These are phyloP conservation scores for Hydrotaea cyrtoneurina DNA, from an alignment of 2,888 invertebrate species.

Conservation along the genomic window DNA sequence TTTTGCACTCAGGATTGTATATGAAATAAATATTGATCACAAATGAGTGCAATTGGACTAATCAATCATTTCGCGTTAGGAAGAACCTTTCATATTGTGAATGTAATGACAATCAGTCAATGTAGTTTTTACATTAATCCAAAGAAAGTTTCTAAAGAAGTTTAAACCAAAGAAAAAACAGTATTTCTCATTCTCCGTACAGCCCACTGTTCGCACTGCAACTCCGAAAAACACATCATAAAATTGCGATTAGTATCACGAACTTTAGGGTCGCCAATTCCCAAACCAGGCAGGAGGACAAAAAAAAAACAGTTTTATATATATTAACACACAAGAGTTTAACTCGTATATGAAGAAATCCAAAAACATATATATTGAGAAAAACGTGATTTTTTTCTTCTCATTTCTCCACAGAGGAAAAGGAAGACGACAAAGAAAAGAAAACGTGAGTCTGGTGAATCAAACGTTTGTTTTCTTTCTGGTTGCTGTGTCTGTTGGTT, in stretches of 20 bases:
- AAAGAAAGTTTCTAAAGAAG: too few species aligned
- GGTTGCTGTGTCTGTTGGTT: constrained; percentile 27
- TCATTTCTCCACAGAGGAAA: constrained; percentile 20
- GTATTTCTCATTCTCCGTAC: too few species aligned
- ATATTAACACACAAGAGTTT: constrained; percentile 23
- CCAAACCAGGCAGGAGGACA: constrained; percentile 33
- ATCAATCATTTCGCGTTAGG: too few species aligned
- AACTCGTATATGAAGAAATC: constrained; percentile 8
- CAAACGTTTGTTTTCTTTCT: background rate
- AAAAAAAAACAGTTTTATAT: constrained; percentile 10
- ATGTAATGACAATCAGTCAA: too few species aligned
- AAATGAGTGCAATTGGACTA: too few species aligned
- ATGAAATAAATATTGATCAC: too few species aligned
- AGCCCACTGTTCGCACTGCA: constrained; percentile 44
- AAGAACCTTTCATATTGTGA: too few species aligned
- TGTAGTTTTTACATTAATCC: too few species aligned
- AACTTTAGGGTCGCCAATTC: constrained; percentile 53
- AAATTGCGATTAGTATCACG: constrained; percentile 64
- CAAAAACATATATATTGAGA: constrained; percentile 5
- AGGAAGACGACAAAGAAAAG: constrained; percentile 49
- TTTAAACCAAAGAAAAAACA: too few species aligned
- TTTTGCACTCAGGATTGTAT: too few species aligned
- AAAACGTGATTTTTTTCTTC: constrained; percentile 27
- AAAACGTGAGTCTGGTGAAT: constrained; percentile 57
- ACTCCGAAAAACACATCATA: constrained; percentile 54